phyloP scores from a whole-genome alignment of 2,797 vertebrate genomes.

The Furcifer pardalis region DNA sequence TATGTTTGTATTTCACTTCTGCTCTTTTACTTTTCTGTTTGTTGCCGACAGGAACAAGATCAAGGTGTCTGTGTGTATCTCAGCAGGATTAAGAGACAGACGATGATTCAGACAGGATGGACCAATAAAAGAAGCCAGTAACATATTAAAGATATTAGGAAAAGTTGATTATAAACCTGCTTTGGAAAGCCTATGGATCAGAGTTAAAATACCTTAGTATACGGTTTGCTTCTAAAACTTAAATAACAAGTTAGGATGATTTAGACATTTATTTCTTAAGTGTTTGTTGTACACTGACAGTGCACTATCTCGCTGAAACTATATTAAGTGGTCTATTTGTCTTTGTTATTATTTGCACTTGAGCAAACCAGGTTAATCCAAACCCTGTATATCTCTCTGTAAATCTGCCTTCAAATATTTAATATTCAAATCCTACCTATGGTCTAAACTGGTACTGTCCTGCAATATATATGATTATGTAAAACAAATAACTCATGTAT shows the following conservation, averaged over 20 bases:
- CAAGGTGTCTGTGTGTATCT: not conserved
- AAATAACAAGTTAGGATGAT: not conserved
- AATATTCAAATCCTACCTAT: not conserved
- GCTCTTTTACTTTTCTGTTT: not conserved
- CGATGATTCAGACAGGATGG: not conserved
- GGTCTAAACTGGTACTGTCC: not conserved
- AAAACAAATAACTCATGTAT: not conserved
- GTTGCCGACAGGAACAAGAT: not conserved
- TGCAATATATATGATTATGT: not conserved
- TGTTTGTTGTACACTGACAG: not conserved
- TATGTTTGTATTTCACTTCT: not conserved
- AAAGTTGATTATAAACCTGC: constrained; percentile 1
- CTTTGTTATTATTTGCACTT: not conserved
- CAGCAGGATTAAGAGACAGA: not conserved
- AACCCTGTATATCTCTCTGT: not conserved
- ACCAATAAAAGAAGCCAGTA: not conserved
- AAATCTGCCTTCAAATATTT: not conserved
- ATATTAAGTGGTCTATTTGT: not conserved
- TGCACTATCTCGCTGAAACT: not conserved
- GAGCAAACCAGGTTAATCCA: not conserved
- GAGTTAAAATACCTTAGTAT: not conserved
- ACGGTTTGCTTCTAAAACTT: not conserved
- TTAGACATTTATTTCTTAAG: not conserved
- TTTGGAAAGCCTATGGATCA: not conserved
- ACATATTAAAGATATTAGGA: not conserved